phyloP scores from a whole-genome alignment of 2,797 vertebrate species.

The Vireo griseus region DNA sequence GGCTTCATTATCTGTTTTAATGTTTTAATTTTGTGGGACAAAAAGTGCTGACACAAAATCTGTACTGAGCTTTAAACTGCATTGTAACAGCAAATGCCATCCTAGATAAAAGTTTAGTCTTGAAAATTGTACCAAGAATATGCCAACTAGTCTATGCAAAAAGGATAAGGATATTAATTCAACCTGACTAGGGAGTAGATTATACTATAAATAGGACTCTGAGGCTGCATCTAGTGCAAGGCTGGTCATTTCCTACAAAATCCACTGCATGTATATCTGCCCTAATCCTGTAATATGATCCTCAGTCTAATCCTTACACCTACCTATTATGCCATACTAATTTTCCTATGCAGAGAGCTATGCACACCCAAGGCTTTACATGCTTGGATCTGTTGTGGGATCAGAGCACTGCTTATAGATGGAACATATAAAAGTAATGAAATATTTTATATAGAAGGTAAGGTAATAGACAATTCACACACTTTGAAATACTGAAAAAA shows the following conservation, averaged over 20 bases:
- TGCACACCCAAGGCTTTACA: background rate
- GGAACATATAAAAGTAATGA: background rate
- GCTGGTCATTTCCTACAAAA: conserved; percentile 11
- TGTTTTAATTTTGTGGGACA: background rate
- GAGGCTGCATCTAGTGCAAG: conserved; percentile 1
- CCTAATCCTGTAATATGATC: conserved; percentile 29
- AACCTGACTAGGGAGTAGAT: conserved; percentile 35
- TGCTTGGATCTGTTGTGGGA: background rate
- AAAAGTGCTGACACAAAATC: conserved; percentile 43
- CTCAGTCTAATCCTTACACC: background rate
- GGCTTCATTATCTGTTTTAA: background rate
- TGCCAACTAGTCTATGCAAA: conserved; percentile 14
- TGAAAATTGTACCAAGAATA: conserved; percentile 26
- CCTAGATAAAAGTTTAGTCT: conserved; percentile 19
- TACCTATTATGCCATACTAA: background rate
- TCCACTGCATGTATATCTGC: background rate
- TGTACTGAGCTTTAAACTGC: background rate
- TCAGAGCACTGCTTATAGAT: background rate
- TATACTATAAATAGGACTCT: conserved; percentile 52
- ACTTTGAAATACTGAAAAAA: background rate
- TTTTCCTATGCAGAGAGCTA: background rate
- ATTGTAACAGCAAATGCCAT: conserved; percentile 24
- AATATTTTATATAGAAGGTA: background rate
- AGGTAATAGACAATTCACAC: background rate
- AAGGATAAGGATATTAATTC: conserved; percentile 44